Evolutionary conservation across 2,113 vertebrate species (phyloP).

Genomic region (Seriola dumerili): DNA sequence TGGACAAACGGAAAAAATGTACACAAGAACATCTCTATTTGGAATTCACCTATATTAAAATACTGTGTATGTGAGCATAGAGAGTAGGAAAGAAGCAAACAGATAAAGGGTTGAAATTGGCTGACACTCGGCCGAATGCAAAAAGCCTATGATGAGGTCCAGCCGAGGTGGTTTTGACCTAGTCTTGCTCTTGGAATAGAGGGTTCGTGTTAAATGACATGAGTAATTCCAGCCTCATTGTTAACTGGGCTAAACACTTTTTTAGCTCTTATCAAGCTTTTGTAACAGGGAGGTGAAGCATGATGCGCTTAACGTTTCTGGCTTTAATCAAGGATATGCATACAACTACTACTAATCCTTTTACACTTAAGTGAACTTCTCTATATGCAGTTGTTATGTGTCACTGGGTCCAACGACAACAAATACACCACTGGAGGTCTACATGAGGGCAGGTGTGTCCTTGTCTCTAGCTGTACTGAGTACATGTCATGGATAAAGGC

Average conservation of each 20-base stretch:
- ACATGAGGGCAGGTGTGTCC: slow-evolving; percentile 44
- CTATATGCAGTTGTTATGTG: slow-evolving; percentile 23
- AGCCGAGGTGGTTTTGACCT: too few species aligned
- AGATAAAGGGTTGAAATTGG: too few species aligned
- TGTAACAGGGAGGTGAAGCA: background rate
- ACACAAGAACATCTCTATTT: too few species aligned
- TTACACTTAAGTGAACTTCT: background rate
- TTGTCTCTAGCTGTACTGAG: slow-evolving; percentile 44
- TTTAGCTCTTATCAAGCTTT: background rate
- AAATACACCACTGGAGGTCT: slow-evolving; percentile 15
- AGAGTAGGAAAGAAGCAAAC: too few species aligned
- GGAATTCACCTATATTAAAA: too few species aligned
- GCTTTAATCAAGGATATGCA: slow-evolving; percentile 3
- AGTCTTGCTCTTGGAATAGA: background rate
- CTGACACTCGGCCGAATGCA: too few species aligned
- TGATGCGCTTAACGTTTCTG: background rate
- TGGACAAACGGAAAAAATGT: too few species aligned
- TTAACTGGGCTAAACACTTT: slow-evolving; percentile 1
- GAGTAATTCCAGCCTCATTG: background rate
- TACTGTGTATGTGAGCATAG: too few species aligned
- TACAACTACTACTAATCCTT: slow-evolving; percentile 4
- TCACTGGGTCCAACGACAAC: slow-evolving; percentile 38
- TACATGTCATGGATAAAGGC: slow-evolving; percentile 35
- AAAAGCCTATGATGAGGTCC: too few species aligned
- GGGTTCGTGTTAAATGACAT: background rate